Conservation (phyloP, 2,113 vertebrate species). For the Apodemus speciosus region DNA sequence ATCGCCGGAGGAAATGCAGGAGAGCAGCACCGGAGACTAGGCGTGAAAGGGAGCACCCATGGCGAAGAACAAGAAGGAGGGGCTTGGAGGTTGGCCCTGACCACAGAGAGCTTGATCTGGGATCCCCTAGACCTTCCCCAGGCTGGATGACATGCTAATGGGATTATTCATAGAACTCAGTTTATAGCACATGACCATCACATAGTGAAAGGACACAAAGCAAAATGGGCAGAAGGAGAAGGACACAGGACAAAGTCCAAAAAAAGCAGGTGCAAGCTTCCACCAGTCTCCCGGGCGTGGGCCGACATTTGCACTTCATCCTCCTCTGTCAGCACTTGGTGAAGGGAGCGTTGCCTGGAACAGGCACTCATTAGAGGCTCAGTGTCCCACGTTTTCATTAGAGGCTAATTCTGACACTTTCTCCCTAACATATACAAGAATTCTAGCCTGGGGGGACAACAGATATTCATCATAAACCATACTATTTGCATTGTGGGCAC, state of each 20-base stretch:
- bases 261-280: background rate
- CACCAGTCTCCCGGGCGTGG: background rate
- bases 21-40: background rate
- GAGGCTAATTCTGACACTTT: background rate
- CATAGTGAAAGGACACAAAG: conserved; percentile 9
- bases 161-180: background rate
- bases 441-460: background rate
- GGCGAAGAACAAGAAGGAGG: background rate
- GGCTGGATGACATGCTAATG: background rate
- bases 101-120: background rate
- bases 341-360: background rate
- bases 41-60: background rate
- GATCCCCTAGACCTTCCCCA: background rate
- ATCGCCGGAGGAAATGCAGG: background rate
- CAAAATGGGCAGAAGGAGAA: conserved; percentile 12
- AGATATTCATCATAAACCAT: background rate
- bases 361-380: background rate
- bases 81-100: background rate
- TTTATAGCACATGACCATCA: background rate
- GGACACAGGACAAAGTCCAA: background rate
- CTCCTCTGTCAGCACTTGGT: background rate
- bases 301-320: background rate
- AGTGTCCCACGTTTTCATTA: background rate
- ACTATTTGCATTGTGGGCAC: background rate
- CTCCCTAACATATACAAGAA: background rate